Conservation (phyloP, 2,113 vertebrate species). For the Balaeniceps rex region DNA sequence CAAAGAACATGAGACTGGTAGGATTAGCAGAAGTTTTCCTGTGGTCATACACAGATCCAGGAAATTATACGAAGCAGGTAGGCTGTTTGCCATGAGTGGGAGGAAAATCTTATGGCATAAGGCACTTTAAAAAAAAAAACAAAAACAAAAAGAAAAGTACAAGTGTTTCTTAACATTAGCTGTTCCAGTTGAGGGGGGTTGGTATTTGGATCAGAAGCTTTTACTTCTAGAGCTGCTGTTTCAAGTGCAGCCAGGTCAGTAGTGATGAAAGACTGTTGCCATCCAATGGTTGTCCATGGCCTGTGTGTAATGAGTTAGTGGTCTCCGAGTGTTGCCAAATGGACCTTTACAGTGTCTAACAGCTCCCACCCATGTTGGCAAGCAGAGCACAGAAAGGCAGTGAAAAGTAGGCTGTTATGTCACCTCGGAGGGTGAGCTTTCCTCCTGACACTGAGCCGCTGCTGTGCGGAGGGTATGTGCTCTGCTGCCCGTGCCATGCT, state of each 20-base stretch:
- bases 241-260: conserved; percentile 45
- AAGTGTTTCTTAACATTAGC: conserved; percentile 37
- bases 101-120: conserved; percentile 63
- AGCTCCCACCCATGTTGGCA: conserved; percentile 30
- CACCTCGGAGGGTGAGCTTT: neutral
- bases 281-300: neutral
- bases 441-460: neutral
- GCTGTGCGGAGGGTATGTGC: neutral
- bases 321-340: conserved; percentile 46
- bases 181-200: neutral
- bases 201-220: conserved; percentile 36
- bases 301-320: neutral
- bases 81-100: conserved; percentile 57
- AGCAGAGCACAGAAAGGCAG: neutral
- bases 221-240: conserved; percentile 22
- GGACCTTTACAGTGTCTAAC: neutral
- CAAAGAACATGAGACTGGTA: conserved; percentile 64
- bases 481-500: accelerated
- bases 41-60: conserved; percentile 54
- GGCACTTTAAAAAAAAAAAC: neutral
- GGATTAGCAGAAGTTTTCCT: conserved; percentile 68
- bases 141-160: neutral
- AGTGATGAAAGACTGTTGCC: conserved; percentile 54
- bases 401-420: conserved; percentile 14
- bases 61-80: conserved; percentile 69